These are phyloP conservation scores for Ammospiza caudacuta DNA, from an alignment of 2,113 vertebrate species.

Conservation along the genomic window DNA sequence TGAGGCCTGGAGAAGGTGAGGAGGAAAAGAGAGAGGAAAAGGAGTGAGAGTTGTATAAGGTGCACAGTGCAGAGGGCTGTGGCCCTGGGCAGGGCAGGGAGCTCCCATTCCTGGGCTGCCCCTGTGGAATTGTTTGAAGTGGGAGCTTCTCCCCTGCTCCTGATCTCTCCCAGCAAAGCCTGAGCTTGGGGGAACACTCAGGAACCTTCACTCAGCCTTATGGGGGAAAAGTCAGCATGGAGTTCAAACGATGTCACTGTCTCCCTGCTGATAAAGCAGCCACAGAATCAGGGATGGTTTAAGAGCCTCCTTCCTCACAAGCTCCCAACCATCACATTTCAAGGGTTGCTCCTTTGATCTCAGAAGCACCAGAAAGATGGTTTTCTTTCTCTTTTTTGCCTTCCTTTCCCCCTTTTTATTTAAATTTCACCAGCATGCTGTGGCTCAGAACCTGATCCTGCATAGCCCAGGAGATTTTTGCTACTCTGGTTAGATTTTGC, in stretches of 20 bases:
- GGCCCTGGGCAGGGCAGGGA: background rate
- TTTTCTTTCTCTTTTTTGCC: background rate
- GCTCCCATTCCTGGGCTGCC: background rate
- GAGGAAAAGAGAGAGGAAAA: background rate
- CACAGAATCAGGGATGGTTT: constrained; percentile 31
- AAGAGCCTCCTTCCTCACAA: constrained; percentile 44
- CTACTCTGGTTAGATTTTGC: background rate
- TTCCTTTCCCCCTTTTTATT: background rate
- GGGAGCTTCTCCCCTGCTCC: background rate
- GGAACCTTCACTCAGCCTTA: constrained; percentile 12
- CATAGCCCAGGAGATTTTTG: background rate
- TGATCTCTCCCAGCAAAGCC: background rate
- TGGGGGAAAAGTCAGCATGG: background rate
- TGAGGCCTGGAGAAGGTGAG: background rate
- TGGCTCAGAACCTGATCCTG: background rate
- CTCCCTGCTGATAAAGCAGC: constrained; percentile 20
- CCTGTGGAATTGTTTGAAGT: background rate
- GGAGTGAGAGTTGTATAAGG: background rate
- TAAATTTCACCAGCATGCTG: background rate
- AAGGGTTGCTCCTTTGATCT: constrained; percentile 60
- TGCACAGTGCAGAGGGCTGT: background rate
- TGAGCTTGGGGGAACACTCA: background rate
- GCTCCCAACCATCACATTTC: constrained; percentile 49
- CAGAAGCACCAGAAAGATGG: background rate
- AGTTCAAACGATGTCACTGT: constrained; percentile 43